These are phyloP conservation scores for Plebejus argus DNA, from an alignment of 2,888 invertebrate species.

Conservation along the genomic window DNA sequence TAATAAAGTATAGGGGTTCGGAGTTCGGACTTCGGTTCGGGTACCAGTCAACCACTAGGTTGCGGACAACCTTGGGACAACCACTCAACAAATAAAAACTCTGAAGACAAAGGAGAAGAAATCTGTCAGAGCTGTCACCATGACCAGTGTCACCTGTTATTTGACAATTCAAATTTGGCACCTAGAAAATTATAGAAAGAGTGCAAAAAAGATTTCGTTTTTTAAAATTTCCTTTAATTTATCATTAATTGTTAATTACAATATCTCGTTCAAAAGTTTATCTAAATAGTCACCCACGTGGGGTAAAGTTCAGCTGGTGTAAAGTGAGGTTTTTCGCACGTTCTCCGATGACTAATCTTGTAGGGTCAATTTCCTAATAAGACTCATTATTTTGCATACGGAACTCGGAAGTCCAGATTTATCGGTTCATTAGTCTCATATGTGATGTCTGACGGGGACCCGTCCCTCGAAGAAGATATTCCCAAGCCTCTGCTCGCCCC, in stretches of 20 bases:
- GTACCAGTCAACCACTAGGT: too few relatives aligned
- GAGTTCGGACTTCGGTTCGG: too few relatives aligned
- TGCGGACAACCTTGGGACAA: too few relatives aligned
- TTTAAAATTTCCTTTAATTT: background rate
- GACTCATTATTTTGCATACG: background rate
- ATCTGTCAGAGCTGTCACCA: background rate
- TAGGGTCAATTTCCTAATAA: constrained; percentile 24
- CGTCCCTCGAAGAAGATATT: constrained; percentile 75
- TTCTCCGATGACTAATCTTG: constrained; percentile 44
- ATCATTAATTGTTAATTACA: background rate
- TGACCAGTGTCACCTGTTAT: background rate
- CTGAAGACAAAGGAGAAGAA: background rate
- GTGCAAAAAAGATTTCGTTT: background rate
- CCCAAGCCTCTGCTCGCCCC: constrained; percentile 66
- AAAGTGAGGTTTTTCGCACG: background rate
- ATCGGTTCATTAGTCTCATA: constrained; percentile 30
- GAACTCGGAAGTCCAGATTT: constrained; percentile 1
- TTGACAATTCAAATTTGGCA: background rate
- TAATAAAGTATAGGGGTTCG: too few relatives aligned
- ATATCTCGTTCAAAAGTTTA: background rate
- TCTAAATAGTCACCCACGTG: background rate
- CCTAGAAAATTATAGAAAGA: background rate
- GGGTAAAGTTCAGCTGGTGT: background rate
- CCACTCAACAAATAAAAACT: too few relatives aligned
- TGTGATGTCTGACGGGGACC: constrained; percentile 79